Evolutionary conservation across 1,140 invertebrate genomes (phyloP), one percentile per base, ranked within the genome.

Genomic region (Plutomurus gul): DNA sequence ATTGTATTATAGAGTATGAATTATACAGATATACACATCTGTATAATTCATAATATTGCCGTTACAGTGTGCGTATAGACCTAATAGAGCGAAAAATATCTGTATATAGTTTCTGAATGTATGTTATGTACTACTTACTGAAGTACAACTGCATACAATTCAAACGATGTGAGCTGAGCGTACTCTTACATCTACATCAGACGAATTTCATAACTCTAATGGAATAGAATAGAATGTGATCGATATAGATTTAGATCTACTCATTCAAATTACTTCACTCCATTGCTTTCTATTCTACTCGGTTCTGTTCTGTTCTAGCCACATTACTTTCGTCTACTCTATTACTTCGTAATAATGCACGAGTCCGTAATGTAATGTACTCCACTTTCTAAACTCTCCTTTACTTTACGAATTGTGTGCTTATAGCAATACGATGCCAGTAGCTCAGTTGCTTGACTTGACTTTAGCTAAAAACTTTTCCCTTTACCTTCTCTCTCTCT

Each of bases 201-300:
- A 40, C 39, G 36, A 72, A 72, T 72, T 72, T 72, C 70, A 72
- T 72, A 72, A 72, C 70, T 72, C 70, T 72, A 72, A 72, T 72
- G 70, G 70, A 72, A 72, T 27, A 27, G 70, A 72, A 72, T 40
- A 72, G 56, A 65, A 65, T 27, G 40, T 72, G 36, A 40, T 72
- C 39, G 70, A 43, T 72, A 39, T 39, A 72, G 36, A 72, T 39
- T 72, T 39, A 72, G 70, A 39, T 72, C 39, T 72, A 72, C 70
- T 72, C 36, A 72, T 40, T 40, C 39, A 72, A 40, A 72, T 72
- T 72, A 43, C 70, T 72, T 40, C 39, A 72, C 36, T 40, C 39
- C 36, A 39, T 72, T 72, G 36, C 70, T 40, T 37, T 72, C 33
- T 72, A 43, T 72, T 43, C 36, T 39, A 27, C 70, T 72, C 22